Evolutionary conservation across 2,888 invertebrate genomes (phyloP), one percentile per base, ranked within the genome.

Genomic region (Sisyra nigra): DNA sequence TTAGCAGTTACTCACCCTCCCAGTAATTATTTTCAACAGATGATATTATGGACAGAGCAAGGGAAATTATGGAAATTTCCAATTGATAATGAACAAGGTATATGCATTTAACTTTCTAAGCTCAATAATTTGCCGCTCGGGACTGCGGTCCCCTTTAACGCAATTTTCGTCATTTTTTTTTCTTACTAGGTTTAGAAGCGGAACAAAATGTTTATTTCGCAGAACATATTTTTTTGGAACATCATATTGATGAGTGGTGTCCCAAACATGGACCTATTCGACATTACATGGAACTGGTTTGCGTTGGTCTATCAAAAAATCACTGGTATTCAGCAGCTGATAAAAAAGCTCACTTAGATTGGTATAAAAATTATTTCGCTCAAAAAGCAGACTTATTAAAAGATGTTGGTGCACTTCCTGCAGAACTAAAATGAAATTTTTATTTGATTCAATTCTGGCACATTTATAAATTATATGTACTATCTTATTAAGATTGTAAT

Each of bases 41-140:
- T 93, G 79, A 83, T 87, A 38, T 58, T 76, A 41, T 94, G 93
- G 94, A 97, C 97, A 0, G 78, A 91, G 44, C 79, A 91, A 59
- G 92, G 91, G 34, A 94, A 92, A 64, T 61, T 96, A 10, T 98
- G 97, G 97, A 77, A 80, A 50, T 98, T 94, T 59, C 98, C 98
- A 2, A 91, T 98, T 48, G 74, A 98, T 61, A 98, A 98, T 67
- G 97, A 98, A 64, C 85, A 88, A 71, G 94, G 89, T 83, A 61
- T n/a, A n/a, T n/a, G n/a, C n/a, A n/a, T n/a, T n/a, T n/a, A n/a
- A 15, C 7, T 11, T 32, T 3, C 7, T 3, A 24, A 24, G 32
- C 10, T 29, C 33, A 29, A 5, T 40, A 5, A 13, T 29, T 19
- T 7, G 9, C 10, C 17, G n/a, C n/a, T n/a, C n/a, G n/a, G n/a